Conservation (phyloP, 2,113 vertebrate genomes). For the Heliornis fulica region DNA sequence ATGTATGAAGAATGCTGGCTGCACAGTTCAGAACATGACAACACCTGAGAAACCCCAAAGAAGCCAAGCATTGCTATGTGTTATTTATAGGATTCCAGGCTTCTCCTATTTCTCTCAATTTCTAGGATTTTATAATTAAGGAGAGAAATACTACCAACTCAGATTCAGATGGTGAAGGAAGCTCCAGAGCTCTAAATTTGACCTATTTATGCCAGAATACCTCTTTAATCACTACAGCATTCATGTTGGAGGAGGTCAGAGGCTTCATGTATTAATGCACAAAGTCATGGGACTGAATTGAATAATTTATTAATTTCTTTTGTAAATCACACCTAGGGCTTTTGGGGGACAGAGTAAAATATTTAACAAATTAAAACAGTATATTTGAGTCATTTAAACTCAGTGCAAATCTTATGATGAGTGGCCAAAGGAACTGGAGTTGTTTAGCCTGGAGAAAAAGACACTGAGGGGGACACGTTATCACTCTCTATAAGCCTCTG, state of each 20-base stretch:
- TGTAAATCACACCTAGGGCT: not conserved
- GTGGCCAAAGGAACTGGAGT: not conserved
- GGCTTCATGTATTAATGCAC: not conserved
- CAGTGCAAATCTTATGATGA: not conserved
- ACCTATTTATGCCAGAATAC: conserved; percentile 48
- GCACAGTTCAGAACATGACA: conserved; percentile 56
- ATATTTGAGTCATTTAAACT: not conserved
- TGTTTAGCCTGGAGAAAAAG: not conserved
- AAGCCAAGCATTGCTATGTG: conserved; percentile 37
- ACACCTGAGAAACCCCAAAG: conserved; percentile 54
- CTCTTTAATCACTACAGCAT: conserved; percentile 46
- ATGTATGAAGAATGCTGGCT: conserved; percentile 54
- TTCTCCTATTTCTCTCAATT: not conserved
- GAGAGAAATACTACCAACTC: not conserved
- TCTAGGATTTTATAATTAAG: conserved; percentile 57
- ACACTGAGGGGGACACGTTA: not conserved
- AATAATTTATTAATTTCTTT: conserved; percentile 52
- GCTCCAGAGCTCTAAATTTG: conserved; percentile 17
- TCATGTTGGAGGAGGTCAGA: conserved; percentile 34
- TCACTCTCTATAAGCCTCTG: accelerated
- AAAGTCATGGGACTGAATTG: not conserved
- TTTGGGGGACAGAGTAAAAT: not conserved
- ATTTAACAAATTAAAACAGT: not conserved
- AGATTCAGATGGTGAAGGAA: not conserved
- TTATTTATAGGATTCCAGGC: conserved; percentile 43